These are phyloP conservation scores for Gonioctena quinquepunctata DNA, from an alignment of 1,140 invertebrate genomes.

Conservation along the genomic window DNA sequence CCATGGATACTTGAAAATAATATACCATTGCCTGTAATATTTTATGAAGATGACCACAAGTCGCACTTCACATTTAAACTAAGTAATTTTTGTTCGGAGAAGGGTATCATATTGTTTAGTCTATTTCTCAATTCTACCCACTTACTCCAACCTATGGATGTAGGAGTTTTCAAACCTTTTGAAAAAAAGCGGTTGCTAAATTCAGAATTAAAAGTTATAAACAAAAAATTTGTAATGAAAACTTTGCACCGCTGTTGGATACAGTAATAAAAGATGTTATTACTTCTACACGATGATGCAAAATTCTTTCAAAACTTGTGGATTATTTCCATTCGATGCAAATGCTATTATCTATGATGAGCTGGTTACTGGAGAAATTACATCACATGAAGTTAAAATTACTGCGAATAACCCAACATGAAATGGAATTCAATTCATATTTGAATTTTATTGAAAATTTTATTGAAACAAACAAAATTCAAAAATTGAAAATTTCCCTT, in stretches of 20 bases:
- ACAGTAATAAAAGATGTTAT: not conserved
- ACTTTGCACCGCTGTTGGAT: not conserved
- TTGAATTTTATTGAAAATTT: constrained; percentile 1
- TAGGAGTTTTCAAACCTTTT: constrained; percentile 20
- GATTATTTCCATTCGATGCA: constrained; percentile 34
- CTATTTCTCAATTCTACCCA: constrained; percentile 26
- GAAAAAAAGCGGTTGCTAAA: constrained; percentile 8
- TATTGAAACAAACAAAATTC: not conserved
- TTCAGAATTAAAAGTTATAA: not conserved
- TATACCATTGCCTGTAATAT: constrained; percentile 46
- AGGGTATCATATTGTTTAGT: constrained; percentile 8
- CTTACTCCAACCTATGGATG: constrained; percentile 28
- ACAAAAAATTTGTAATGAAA: constrained; percentile 1
- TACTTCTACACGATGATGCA: constrained; percentile 19
- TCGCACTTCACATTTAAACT: constrained; percentile 48
- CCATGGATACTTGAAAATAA: constrained; percentile 50
- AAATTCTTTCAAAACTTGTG: constrained; percentile 38
- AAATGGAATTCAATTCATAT: not conserved
- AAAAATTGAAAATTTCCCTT: not conserved
- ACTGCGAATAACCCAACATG: not conserved
- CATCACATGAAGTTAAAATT: not conserved
- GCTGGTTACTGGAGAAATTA: not conserved
- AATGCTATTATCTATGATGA: not conserved
- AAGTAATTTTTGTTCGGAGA: constrained; percentile 43
- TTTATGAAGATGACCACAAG: constrained; percentile 53